Percentiles rank a stretch among this genome's conserved stretches.
phyloP scores from a whole-genome alignment of 2,113 vertebrate species.

The Bombycilla garrulus region DNA sequence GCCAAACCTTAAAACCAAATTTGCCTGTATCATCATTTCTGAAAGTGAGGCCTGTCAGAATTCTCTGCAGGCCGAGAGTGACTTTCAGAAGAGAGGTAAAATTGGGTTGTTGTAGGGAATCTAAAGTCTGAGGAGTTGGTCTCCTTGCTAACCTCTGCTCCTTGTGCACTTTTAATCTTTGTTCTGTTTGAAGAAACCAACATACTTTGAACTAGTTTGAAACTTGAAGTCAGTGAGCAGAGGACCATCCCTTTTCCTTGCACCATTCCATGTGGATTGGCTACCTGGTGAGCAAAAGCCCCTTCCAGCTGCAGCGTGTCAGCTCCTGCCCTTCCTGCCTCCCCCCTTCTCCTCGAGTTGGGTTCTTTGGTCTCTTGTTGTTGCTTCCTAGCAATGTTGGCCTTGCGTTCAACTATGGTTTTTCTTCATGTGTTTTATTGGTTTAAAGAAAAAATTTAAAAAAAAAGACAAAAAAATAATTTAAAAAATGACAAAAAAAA shows the following conservation, averaged over 20 bases:
- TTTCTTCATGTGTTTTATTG: slow-evolving; percentile 53
- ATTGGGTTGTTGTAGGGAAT: not conserved
- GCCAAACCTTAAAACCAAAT: slow-evolving; percentile 56
- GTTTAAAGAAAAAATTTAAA: not conserved
- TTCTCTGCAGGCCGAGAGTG: not conserved
- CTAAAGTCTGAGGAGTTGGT: not conserved
- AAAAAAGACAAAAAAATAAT: not conserved
- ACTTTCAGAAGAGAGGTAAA: not conserved
- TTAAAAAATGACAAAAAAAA: not conserved
- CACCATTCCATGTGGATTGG: slow-evolving; percentile 9
- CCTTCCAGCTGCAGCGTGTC: slow-evolving; percentile 37
- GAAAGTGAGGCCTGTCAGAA: not conserved
- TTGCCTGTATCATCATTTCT: slow-evolving; percentile 1
- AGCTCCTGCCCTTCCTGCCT: slow-evolving; percentile 6
- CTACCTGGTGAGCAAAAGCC: slow-evolving; percentile 6
- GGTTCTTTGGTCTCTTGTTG: slow-evolving; percentile 41
- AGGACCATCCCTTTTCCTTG: slow-evolving; percentile 29
- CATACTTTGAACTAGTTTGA: not conserved
- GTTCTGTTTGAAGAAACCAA: slow-evolving; percentile 37
- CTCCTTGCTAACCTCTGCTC: slow-evolving; percentile 25
- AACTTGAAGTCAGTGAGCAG: slow-evolving; percentile 42
- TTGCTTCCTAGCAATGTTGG: slow-evolving; percentile 50
- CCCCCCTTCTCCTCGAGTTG: not conserved
- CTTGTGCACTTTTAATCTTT: slow-evolving; percentile 53
- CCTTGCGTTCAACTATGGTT: slow-evolving; percentile 40